Percentiles rank a stretch among this genome's conserved stretches.
Evolutionary conservation across 92 coral and sea anemone genomes (phyloP).

Genomic region (Umimayanthus kanabou): DNA sequence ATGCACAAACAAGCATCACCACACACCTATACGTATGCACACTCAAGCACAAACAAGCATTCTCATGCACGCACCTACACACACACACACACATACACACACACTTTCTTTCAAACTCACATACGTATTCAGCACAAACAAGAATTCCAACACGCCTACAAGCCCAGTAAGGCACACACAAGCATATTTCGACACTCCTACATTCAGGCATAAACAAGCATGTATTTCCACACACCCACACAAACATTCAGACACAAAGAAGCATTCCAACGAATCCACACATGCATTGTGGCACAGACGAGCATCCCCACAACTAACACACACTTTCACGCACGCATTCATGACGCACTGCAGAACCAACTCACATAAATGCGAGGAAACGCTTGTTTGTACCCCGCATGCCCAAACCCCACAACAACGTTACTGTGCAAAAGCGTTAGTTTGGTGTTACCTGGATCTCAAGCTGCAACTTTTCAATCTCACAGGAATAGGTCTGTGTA

Average conservation of each 20-base stretch:
- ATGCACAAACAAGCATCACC: no score
- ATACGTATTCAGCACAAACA: background rate
- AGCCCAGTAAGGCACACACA: background rate
- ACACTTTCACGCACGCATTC: background rate
- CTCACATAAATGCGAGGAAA: background rate
- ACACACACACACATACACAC: background rate
- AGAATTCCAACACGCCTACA: background rate
- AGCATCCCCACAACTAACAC: background rate
- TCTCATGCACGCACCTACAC: background rate
- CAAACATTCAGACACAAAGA: background rate
- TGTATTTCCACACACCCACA: background rate
- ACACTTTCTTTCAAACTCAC: background rate
- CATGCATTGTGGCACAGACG: background rate
- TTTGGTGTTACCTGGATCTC: slow-evolving; percentile 70
- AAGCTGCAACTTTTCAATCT: slow-evolving; percentile 59
- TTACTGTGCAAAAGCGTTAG: background rate
- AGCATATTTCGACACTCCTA: no score
- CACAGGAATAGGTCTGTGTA: slow-evolving; percentile 52
- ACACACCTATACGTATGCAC: no score
- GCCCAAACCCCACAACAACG: background rate
- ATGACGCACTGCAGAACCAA: background rate
- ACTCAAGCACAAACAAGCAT: background rate
- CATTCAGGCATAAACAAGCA: background rate
- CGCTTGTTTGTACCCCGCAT: background rate
- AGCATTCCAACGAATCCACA: no score